These are phyloP conservation scores for Neopipo cinnamomea DNA, from an alignment of 2,113 vertebrate species.

Conservation along the genomic window DNA sequence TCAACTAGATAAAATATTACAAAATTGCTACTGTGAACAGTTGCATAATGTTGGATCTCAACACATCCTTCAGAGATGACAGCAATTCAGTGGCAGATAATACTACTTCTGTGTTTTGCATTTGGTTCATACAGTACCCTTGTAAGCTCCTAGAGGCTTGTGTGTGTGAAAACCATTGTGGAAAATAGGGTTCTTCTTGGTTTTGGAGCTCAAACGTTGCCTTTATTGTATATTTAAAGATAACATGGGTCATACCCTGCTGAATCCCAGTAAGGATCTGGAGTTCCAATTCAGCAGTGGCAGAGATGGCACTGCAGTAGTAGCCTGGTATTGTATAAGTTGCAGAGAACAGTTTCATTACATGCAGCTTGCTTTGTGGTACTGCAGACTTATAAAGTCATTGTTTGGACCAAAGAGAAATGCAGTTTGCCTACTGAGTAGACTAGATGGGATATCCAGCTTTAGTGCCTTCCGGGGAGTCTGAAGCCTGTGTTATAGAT, in stretches of 20 bases:
- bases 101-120: background rate
- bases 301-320: background rate
- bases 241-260: background rate
- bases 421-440: background rate
- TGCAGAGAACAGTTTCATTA: background rate
- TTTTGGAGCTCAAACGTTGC: background rate
- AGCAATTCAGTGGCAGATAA: background rate
- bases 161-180: background rate
- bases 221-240: background rate
- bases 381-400: background rate
- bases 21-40: conserved; percentile 17
- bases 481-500: background rate
- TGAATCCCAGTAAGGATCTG: background rate
- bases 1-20: conserved; percentile 31
- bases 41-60: conserved; percentile 28
- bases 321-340: background rate
- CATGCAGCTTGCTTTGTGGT: background rate
- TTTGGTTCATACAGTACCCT: background rate
- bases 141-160: background rate
- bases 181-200: background rate
- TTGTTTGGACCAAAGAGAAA: background rate
- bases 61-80: conserved; percentile 31
- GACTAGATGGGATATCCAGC: background rate
- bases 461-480: background rate
- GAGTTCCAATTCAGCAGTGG: background rate